phyloP scores from a whole-genome alignment of 2,888 invertebrate species.

The Acanthosepion lycidas region DNA sequence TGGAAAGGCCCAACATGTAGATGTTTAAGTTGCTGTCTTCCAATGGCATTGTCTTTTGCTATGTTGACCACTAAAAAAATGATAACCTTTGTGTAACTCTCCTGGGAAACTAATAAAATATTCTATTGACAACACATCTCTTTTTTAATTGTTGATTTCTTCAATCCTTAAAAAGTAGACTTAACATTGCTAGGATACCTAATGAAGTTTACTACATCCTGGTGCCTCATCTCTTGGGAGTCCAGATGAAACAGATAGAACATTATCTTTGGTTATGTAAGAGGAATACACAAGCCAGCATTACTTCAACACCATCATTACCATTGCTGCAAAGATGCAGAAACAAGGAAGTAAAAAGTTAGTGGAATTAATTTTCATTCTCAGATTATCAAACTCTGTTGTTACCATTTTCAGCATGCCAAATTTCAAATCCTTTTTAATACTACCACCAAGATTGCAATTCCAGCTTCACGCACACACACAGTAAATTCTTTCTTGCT shows the following conservation, averaged over 20 bases:
- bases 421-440: neutral
- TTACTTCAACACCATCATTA: neutral
- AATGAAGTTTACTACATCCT: neutral
- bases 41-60: constrained; percentile 33
- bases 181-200: neutral
- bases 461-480: neutral
- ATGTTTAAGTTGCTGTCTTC: constrained; percentile 33
- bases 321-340: neutral
- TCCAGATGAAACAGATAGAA: neutral
- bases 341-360: neutral
- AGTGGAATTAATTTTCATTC: neutral
- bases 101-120: constrained; percentile 33
- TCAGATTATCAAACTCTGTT: neutral
- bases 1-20: constrained; percentile 20
- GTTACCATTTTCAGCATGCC: neutral
- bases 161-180: constrained; percentile 33
- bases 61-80: constrained; percentile 33
- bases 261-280: neutral
- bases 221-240: constrained; percentile 6
- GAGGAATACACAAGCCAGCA: neutral
- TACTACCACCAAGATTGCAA: neutral
- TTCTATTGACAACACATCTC: constrained; percentile 13
- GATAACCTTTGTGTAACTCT: constrained; percentile 33
- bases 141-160: neutral
- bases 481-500: neutral